Conservation (phyloP, 1,140 invertebrate species). For the Leptinotarsa texana region DNA sequence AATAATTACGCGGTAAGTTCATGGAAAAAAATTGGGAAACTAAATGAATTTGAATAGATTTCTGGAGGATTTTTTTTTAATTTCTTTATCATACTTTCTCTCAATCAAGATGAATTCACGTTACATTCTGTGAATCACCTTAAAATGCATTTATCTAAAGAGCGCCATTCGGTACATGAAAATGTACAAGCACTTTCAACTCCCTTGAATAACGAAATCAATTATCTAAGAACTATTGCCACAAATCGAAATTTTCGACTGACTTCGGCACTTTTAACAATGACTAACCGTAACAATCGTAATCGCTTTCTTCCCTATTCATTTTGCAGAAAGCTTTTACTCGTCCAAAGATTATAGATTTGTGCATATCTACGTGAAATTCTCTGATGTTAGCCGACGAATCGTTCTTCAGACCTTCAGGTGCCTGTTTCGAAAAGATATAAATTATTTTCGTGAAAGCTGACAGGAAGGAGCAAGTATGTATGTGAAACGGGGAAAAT, state of each 20-base stretch:
- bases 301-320: constrained; percentile 5
- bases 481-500: not conserved
- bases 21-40: too few relatives aligned
- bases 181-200: too few relatives aligned
- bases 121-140: too few relatives aligned
- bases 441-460: constrained; percentile 10
- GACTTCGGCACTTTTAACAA: constrained; percentile 8
- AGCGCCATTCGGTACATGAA: too few relatives aligned
- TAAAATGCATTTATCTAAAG: too few relatives aligned
- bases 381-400: not conserved
- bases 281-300: constrained; percentile 3
- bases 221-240: not conserved
- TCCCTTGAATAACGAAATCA: not conserved
- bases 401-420: not conserved
- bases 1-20: too few relatives aligned
- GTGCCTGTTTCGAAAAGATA: constrained; percentile 12
- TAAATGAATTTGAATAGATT: too few relatives aligned
- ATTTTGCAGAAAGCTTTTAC: constrained; percentile 7
- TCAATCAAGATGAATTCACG: too few relatives aligned
- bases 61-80: too few relatives aligned
- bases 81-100: too few relatives aligned
- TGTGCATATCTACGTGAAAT: constrained; percentile 3
- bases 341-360: constrained; percentile 3
- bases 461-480: not conserved
- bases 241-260: not conserved